Conservation (phyloP, 2,113 vertebrate genomes). For the Isurus oxyrinchus region DNA sequence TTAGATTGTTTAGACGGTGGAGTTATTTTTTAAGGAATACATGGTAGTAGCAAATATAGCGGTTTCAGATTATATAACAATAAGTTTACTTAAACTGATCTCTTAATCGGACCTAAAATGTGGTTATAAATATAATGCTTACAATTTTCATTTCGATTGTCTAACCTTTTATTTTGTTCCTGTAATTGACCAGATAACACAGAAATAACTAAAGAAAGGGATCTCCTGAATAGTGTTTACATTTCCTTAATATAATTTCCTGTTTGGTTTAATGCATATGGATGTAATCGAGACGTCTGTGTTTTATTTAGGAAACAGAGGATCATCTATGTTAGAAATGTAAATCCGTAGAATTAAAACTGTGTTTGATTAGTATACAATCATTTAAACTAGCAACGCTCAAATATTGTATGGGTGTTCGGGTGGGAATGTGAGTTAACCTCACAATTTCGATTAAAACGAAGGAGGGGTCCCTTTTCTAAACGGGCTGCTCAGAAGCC, state of each 20-base stretch:
- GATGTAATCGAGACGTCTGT: slow-evolving; percentile 34
- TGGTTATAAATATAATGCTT: not conserved
- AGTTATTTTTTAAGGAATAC: not conserved
- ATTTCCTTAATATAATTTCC: slow-evolving; percentile 35
- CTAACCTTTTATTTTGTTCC: not conserved
- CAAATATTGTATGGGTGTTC: not conserved
- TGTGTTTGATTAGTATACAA: too few relatives aligned
- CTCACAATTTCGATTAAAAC: not conserved
- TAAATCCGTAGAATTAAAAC: not conserved
- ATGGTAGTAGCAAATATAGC: not conserved
- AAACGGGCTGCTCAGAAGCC: not conserved
- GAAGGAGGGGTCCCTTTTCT: too few relatives aligned
- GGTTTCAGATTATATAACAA: not conserved
- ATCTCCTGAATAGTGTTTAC: slow-evolving; percentile 3
- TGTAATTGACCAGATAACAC: slow-evolving; percentile 30
- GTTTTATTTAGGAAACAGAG: slow-evolving; percentile 24
- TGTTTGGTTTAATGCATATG: slow-evolving; percentile 33
- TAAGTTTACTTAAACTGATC: not conserved
- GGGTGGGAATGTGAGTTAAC: not conserved
- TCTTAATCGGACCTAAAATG: not conserved
- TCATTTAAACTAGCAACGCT: not conserved
- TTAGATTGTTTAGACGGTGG: not conserved
- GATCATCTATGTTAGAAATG: not conserved
- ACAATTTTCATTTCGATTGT: not conserved
- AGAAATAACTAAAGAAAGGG: slow-evolving; percentile 14